These are phyloP conservation scores for Rhopalosiphum maidis DNA, from an alignment of 1,140 invertebrate species.

Conservation along the genomic window DNA sequence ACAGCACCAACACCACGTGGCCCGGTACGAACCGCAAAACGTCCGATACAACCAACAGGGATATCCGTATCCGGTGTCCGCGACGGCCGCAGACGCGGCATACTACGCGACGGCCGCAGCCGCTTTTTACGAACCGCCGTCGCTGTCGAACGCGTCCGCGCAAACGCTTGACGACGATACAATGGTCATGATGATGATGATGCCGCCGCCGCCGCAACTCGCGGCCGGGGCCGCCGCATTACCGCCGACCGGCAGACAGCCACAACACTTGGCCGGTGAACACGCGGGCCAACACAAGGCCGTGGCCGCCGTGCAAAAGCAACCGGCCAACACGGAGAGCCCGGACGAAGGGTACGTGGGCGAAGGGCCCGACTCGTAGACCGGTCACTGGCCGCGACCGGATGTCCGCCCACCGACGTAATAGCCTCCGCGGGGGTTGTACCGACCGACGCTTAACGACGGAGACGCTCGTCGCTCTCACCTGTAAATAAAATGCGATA, in stretches of 20 bases:
- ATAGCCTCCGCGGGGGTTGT: background rate
- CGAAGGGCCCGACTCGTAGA: constrained; percentile 67
- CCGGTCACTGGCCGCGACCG: constrained; percentile 63
- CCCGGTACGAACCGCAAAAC: constrained; percentile 68
- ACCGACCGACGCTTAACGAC: background rate
- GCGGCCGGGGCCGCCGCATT: background rate
- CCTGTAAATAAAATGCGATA: background rate
- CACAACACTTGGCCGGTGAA: background rate
- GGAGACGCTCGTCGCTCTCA: background rate
- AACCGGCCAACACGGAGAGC: constrained; percentile 80
- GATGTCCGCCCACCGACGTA: background rate
- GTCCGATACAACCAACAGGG: constrained; percentile 80
- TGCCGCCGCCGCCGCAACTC: background rate
- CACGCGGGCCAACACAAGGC: constrained; percentile 25
- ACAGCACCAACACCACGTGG: constrained; percentile 69
- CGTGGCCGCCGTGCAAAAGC: constrained; percentile 46
- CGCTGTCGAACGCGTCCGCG: constrained; percentile 60
- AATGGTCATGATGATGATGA: constrained; percentile 20
- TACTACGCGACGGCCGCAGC: constrained; percentile 63
- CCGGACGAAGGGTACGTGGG: constrained; percentile 88
- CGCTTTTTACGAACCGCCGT: constrained; percentile 62
- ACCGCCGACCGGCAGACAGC: background rate
- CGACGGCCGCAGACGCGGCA: background rate
- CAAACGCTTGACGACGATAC: constrained; percentile 59
- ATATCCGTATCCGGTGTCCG: constrained; percentile 68